Percentiles rank a stretch among this genome's conserved stretches.
These are phyloP conservation scores for Diplodus puntazzo DNA, from an alignment of 2,797 vertebrate genomes.

Conservation along the genomic window DNA sequence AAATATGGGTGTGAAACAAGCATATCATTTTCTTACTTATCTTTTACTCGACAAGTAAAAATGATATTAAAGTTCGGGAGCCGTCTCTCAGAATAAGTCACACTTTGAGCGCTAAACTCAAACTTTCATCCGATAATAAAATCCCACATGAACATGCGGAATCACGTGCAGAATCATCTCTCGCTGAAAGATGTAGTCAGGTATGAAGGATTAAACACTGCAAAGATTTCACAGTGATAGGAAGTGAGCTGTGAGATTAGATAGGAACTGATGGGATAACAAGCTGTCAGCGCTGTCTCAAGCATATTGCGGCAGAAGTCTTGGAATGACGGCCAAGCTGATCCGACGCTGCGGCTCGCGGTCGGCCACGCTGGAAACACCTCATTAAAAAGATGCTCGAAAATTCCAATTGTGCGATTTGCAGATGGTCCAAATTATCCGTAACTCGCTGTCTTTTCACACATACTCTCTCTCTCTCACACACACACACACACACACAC, in stretches of 20 bases:
- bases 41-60: not conserved
- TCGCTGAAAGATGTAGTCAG: slow-evolving; percentile 33
- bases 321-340: slow-evolving; percentile 30
- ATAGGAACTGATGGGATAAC: slow-evolving; percentile 65
- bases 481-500: slow-evolving; percentile 4
- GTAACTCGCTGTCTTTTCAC: slow-evolving; percentile 5
- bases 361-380: slow-evolving; percentile 51
- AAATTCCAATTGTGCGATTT: slow-evolving; percentile 40
- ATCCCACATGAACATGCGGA: slow-evolving; percentile 8
- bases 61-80: not conserved
- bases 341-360: slow-evolving; percentile 43
- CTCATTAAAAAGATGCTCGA: slow-evolving; percentile 60
- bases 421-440: slow-evolving; percentile 57
- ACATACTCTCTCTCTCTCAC: not conserved
- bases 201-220: slow-evolving; percentile 60
- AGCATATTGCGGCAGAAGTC: slow-evolving; percentile 48
- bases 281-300: slow-evolving; percentile 65
- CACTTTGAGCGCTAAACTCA: not conserved
- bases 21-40: not conserved
- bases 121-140: slow-evolving; percentile 7
- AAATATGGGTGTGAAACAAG: not conserved
- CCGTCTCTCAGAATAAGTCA: not conserved
- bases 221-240: slow-evolving; percentile 54
- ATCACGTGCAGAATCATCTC: not conserved
- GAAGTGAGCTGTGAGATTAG: slow-evolving; percentile 70